phyloP scores from a whole-genome alignment of 2,113 vertebrate genomes.

The Ptilonorhynchus violaceus region DNA sequence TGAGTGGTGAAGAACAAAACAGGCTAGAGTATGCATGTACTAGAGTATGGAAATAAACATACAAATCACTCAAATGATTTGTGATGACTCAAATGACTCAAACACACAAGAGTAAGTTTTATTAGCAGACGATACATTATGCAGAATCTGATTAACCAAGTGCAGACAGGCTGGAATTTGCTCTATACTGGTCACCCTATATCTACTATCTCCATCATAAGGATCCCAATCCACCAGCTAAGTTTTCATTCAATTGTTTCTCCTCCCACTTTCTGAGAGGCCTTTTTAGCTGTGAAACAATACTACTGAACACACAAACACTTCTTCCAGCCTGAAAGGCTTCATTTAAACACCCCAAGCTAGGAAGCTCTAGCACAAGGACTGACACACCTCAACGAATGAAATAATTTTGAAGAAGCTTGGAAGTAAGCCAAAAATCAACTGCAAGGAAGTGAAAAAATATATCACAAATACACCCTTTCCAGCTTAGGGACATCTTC shows the following conservation, averaged over 20 bases:
- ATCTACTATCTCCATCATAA: neutral
- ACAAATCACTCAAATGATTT: neutral
- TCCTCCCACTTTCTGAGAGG: neutral
- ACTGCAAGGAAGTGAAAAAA: neutral
- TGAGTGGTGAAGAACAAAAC: neutral
- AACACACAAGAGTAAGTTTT: neutral
- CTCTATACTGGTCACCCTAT: neutral
- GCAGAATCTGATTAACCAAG: neutral
- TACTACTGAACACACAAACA: neutral
- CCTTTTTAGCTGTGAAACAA: neutral
- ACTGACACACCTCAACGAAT: neutral
- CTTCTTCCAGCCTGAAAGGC: neutral
- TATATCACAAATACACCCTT: neutral
- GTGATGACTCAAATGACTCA: too few relatives aligned
- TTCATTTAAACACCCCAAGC: neutral
- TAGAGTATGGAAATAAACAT: neutral
- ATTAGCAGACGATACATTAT: neutral
- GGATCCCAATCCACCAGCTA: neutral
- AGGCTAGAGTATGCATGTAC: neutral
- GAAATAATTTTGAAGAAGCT: neutral
- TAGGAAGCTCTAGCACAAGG: neutral
- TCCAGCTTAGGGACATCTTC: neutral
- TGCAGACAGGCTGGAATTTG: neutral
- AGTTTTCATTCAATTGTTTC: neutral
- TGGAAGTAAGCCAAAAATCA: neutral